These are phyloP conservation scores for Chlorospingus flavigularis DNA, from an alignment of 2,797 vertebrate species.

Conservation along the genomic window DNA sequence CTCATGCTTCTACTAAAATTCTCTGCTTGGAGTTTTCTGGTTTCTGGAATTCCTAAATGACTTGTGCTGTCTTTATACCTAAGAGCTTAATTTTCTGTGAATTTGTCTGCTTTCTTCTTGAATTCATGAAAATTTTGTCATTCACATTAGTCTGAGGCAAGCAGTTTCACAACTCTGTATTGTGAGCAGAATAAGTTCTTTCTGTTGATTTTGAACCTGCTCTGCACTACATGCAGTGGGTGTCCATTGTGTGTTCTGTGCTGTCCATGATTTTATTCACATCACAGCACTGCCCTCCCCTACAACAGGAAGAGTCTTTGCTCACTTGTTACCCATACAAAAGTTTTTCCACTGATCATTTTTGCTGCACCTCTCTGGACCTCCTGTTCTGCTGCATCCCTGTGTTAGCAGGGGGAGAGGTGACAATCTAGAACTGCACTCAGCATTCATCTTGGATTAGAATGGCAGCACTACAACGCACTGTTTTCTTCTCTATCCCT, in stretches of 20 bases:
- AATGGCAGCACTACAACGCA: accelerated
- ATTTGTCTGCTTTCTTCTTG: neutral
- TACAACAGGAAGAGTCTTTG: accelerated
- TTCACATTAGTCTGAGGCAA: neutral
- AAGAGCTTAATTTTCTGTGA: neutral
- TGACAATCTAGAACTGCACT: neutral
- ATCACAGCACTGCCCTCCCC: neutral
- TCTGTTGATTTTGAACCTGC: neutral
- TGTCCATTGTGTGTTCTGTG: neutral
- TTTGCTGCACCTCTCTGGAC: neutral
- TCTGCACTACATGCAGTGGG: neutral
- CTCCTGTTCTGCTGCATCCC: neutral
- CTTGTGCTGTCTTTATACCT: neutral
- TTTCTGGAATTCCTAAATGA: neutral
- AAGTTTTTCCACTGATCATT: neutral
- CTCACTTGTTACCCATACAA: neutral
- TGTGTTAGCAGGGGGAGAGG: neutral
- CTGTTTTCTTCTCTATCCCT: neutral
- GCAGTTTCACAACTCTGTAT: neutral
- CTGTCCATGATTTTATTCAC: neutral
- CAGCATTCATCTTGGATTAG: neutral
- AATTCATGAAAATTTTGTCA: neutral
- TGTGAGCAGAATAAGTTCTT: neutral
- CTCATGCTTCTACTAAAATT: neutral
- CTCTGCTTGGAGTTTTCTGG: neutral